A percentile compares a stretch with the other conserved stretches of the same genome.
These are phyloP conservation scores for Emydoidea blandingii DNA, from an alignment of 2,797 vertebrate genomes.

Conservation along the genomic window DNA sequence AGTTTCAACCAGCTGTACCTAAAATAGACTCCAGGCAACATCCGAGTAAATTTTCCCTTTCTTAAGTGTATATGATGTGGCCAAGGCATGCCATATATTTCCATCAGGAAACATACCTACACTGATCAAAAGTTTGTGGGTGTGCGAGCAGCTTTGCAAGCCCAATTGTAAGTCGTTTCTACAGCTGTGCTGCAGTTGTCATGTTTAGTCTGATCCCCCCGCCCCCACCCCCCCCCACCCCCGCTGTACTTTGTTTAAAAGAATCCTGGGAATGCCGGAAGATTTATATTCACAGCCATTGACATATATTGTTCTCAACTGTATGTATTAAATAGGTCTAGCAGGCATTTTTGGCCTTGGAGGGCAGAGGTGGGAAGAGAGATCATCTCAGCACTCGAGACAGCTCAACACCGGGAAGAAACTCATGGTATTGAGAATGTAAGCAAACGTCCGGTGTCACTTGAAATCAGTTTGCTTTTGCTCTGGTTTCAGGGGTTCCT, in stretches of 20 bases:
- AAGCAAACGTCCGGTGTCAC: accelerated
- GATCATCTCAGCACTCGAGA: not conserved
- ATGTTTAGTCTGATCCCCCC: not conserved
- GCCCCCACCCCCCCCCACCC: not conserved
- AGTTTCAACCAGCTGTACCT: not conserved
- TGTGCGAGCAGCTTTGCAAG: not conserved
- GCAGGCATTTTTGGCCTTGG: not conserved
- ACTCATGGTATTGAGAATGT: not conserved
- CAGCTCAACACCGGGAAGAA: not conserved
- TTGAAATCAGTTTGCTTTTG: not conserved
- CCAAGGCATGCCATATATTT: not conserved
- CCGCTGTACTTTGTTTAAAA: not conserved
- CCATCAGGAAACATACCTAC: not conserved
- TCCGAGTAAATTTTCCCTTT: not conserved
- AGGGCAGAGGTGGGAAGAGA: not conserved
- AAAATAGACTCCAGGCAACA: not conserved
- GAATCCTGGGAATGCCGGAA: not conserved
- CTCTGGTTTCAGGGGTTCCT: not conserved
- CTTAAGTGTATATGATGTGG: not conserved
- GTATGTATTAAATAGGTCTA: not conserved
- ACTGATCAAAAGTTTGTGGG: not conserved
- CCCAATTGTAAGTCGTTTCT: not conserved
- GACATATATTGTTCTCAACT: accelerated
- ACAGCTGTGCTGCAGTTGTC: not conserved
- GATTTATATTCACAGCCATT: not conserved